These are phyloP conservation scores for Drosophila nigricruria DNA, from an alignment of 2,888 invertebrate genomes.

Conservation along the genomic window DNA sequence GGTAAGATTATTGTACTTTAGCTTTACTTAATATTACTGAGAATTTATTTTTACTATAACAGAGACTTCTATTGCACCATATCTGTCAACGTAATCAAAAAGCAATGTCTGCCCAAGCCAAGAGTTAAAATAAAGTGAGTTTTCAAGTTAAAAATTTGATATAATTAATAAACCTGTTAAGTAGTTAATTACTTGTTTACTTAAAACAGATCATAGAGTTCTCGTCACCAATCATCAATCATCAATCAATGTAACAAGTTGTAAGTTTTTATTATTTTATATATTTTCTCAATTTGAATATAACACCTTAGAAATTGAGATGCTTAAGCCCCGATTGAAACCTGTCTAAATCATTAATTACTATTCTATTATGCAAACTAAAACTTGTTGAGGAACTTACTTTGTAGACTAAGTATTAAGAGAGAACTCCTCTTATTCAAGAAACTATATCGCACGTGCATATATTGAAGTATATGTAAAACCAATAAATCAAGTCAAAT, in stretches of 20 bases:
- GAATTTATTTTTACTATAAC: not conserved
- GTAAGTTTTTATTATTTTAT: not conserved
- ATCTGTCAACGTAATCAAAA: not conserved
- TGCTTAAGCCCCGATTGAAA: not conserved
- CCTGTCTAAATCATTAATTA: not conserved
- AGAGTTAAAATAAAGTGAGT: not conserved
- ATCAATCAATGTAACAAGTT: not conserved
- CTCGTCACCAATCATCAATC: not conserved
- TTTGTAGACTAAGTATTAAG: not conserved
- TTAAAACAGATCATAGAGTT: constrained; percentile 1
- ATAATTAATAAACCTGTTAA: constrained; percentile 4
- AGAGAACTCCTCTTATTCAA: not conserved
- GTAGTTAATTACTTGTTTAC: not conserved
- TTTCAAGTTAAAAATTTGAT: not conserved
- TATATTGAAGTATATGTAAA: not conserved
- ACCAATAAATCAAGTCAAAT: constrained; percentile 6
- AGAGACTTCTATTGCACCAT: not conserved
- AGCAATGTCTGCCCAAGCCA: not conserved
- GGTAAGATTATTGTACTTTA: not conserved
- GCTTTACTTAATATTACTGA: not conserved
- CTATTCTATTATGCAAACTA: not conserved
- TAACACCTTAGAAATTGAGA: constrained; percentile 6
- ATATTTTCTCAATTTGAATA: not conserved
- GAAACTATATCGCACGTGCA: not conserved
- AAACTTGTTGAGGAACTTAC: not conserved